Evolutionary conservation across 35 echinoderm and acorn worm genomes (phyloP), one percentile per base, ranked within the genome.

Genomic region (Apostichopus parvimensis): DNA sequence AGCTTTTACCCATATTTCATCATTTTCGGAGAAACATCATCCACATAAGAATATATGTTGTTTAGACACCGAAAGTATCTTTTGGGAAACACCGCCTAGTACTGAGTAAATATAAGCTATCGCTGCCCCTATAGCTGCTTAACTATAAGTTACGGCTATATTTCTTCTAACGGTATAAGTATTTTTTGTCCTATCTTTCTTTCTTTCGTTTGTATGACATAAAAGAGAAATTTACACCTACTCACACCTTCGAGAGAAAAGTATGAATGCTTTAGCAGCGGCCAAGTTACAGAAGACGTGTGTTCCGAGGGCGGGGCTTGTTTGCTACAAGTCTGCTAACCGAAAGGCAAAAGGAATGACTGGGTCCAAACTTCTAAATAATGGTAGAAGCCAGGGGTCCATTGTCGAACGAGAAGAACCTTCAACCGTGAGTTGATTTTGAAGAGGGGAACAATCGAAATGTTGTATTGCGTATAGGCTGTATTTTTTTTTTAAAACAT

Each of bases 201-300:
- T 45, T 45, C 34, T 45, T 45, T 45, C 34, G 34, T 45, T 61
- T 61, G 8, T 61, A 0, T 18, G n/a, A 18, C 56, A 24, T 80
- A 23, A 5, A 86, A 94, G 93, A 86, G 93, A 94, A 15, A 55
- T 15, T 5, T 94, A 94, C 73, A 94, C 93, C 10, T 94, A 91
- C 22, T 72, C 12, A 52, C 82, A 94, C 73, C 53, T 94, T 15
- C 25, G 88, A 52, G 88, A 94, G n/a, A 94, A 91, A 62, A 71
- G 61, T 20, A 15, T 68, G 23, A 26, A 66, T 18, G 86, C 60
- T 10, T 22, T 84, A 7, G 61, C 28, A 22, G 83, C 83, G 24
- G 86, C 60, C 24, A 88, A 88, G 61, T 8, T 88, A 88, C 64
- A 54, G n/a, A 88, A 88, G 62, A 52, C 86, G 22, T 65, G 28